Base-by-base conservation (phyloP, 2,113 vertebrate genomes). In the Hyaena hyaena region DNA sequence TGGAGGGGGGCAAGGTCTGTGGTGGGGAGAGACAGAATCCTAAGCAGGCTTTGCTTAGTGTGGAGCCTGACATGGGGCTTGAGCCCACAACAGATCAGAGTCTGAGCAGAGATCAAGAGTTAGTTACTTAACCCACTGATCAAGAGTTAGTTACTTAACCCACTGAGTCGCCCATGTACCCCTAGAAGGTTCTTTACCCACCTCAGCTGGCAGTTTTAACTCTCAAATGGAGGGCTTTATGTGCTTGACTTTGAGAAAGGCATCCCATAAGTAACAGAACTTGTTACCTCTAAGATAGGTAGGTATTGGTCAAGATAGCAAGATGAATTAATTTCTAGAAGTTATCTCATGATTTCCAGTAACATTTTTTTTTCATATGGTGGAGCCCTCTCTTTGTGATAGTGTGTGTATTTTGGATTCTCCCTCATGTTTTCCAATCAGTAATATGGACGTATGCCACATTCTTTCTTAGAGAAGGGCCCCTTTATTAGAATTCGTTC, bases 301-400 rank as follows among this genome's bases (percentile, higher is more conserved):
- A 93, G 79, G 2, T 55, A 73, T 14, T 71, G n/a, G 21, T 58
- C n/a, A 95, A 84, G 73, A 73, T 33, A 88, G 15, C 4, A 1
- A 88, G 73, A n/a, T 55, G 43, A 55, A 65, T 85, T 92, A 79
- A 31, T 88, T 89, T 95, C n/a, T 79, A 85, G 43, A 93, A 95
- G 4, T 63, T 69, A 53, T 10, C 39, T 82, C 19, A 17, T 92
- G 68, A 79, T 69, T 92, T 95, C 43, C 43, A 58, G 43, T 45
- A 85, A 71, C 12, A 76, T 45, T 19, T 26, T 63, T 63, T 61
- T 19, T 92, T 92, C 9, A 84, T 23, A 7, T 33, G 65, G 33
- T 69, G 4, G 24, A 80, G 10, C 1, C n/a, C 45, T 89, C 24
- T 96, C 33, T 88, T 95, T 11, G 45, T 73, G 55, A 76, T 94